These are phyloP conservation scores for Lacerta viridis DNA, from an alignment of 2,797 vertebrate genomes.

Conservation along the genomic window DNA sequence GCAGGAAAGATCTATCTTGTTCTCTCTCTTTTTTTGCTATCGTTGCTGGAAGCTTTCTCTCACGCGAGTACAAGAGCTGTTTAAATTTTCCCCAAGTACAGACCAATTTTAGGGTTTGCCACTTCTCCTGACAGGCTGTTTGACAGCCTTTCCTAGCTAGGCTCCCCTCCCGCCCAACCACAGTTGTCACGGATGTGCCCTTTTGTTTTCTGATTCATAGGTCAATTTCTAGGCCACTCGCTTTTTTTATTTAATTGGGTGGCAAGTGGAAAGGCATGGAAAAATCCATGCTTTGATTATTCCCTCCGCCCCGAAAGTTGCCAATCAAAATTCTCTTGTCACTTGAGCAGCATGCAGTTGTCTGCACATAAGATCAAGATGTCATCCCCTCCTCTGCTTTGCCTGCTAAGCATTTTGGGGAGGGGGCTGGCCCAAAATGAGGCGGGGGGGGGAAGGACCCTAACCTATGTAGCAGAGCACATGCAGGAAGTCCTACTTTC, in stretches of 20 bases:
- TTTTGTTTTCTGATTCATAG: not conserved
- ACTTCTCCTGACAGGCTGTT: not conserved
- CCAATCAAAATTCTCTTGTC: not conserved
- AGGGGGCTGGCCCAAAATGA: not conserved
- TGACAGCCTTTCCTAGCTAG: not conserved
- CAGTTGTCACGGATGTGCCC: not conserved
- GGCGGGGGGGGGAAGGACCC: not conserved
- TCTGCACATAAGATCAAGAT: not conserved
- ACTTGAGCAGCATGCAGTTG: accelerated
- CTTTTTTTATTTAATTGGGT: not conserved
- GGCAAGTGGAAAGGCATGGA: not conserved
- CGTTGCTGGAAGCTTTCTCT: not conserved
- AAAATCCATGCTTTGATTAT: not conserved
- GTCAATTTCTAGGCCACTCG: not conserved
- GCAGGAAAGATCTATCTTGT: not conserved
- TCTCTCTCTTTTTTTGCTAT: not conserved
- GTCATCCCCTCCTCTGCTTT: not conserved
- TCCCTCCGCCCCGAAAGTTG: not conserved
- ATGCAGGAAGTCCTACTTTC: not conserved
- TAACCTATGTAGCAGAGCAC: too few relatives aligned
- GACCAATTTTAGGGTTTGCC: not conserved
- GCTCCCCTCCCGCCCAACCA: not conserved
- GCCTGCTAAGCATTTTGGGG: not conserved
- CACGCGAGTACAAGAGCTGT: not conserved
- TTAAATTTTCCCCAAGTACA: not conserved